Evolutionary conservation across 2,888 invertebrate species (phyloP).

Genomic region (Drosophila prostipennis): DNA sequence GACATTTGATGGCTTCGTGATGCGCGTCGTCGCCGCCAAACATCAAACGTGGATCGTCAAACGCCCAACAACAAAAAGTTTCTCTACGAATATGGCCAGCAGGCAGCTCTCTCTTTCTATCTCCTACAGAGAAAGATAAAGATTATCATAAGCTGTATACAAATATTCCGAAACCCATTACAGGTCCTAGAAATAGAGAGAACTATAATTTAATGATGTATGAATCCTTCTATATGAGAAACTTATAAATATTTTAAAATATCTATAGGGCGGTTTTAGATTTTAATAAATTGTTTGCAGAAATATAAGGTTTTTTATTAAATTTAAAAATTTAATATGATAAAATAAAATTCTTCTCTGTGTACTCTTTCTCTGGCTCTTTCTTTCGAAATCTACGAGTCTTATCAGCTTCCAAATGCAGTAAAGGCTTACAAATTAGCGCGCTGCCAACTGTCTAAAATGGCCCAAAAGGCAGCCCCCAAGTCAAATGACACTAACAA

Average conservation of each 20-base stretch:
- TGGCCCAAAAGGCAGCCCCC: slow-evolving; percentile 73
- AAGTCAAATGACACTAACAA: slow-evolving; percentile 79
- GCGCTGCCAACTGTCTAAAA: slow-evolving; percentile 75
- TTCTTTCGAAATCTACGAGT: slow-evolving; percentile 51
- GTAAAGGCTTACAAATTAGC: slow-evolving; percentile 76
- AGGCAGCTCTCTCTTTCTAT: slow-evolving; percentile 30
- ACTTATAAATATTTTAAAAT: no score
- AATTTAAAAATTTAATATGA: no score
- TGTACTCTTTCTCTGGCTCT: slow-evolving; percentile 7
- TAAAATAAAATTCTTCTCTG: neutral
- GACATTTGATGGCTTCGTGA: slow-evolving; percentile 77
- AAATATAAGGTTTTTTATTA: no score
- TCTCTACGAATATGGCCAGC: slow-evolving; percentile 72
- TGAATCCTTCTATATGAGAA: no score
- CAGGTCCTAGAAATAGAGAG: no score
- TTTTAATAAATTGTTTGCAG: no score
- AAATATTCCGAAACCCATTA: no score
- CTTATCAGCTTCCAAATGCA: slow-evolving; percentile 74
- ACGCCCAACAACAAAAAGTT: slow-evolving; percentile 73
- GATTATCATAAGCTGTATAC: neutral
- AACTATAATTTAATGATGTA: no score
- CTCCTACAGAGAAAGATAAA: neutral
- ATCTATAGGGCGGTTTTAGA: no score
- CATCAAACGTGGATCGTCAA: slow-evolving; percentile 72
- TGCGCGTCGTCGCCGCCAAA: slow-evolving; percentile 61